phyloP scores from a whole-genome alignment of 1,140 invertebrate genomes.

The Diplogasteroides magnus region DNA sequence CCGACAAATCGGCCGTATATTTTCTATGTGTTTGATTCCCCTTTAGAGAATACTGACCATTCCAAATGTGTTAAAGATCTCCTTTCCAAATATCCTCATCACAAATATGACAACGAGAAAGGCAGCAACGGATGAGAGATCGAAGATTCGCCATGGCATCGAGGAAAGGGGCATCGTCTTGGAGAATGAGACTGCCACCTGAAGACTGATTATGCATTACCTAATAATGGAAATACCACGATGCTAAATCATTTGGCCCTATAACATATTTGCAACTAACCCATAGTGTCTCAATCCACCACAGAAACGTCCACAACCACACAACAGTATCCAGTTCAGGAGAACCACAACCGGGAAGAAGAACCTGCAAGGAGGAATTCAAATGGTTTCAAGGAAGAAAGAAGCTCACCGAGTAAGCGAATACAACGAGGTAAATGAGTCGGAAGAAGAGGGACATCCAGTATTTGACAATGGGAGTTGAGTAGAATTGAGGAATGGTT shows the following conservation, averaged over 20 bases:
- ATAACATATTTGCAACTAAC: too few species aligned
- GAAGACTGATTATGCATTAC: too few species aligned
- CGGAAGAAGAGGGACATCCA: constrained; percentile 49
- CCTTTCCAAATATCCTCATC: constrained; percentile 10
- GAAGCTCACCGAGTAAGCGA: constrained; percentile 39
- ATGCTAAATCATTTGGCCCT: too few species aligned
- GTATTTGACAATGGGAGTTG: constrained; percentile 51
- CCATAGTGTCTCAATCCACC: constrained; percentile 43
- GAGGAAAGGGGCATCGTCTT: background rate
- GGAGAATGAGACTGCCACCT: constrained; percentile 15
- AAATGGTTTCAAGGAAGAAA: background rate
- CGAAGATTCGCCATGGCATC: constrained; percentile 32
- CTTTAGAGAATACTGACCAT: too few species aligned
- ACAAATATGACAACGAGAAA: constrained; percentile 28
- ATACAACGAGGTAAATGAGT: constrained; percentile 39
- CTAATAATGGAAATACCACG: too few species aligned
- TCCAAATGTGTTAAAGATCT: background rate
- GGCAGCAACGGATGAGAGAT: constrained; percentile 12
- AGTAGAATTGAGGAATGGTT: constrained; percentile 35
- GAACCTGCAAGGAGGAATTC: constrained; percentile 31
- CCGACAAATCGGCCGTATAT: too few species aligned
- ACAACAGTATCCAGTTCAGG: constrained; percentile 33
- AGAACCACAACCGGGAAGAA: constrained; percentile 43
- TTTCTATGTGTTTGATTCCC: too few species aligned
- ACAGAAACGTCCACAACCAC: constrained; percentile 48